These are phyloP conservation scores for Drosophila sucinea DNA, from an alignment of 1,140 invertebrate genomes.

Conservation along the genomic window DNA sequence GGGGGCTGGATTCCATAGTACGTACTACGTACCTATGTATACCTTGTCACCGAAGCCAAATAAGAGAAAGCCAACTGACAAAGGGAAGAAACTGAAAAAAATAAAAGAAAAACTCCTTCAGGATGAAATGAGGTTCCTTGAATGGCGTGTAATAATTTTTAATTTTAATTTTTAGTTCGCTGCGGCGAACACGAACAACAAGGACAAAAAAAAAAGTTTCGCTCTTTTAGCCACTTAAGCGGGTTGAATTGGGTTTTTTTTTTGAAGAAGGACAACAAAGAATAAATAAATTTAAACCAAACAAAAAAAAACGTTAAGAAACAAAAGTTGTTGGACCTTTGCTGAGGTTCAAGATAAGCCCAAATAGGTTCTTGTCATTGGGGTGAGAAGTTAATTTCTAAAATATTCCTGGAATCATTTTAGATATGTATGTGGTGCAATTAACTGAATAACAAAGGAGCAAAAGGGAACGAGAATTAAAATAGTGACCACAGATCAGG, in stretches of 20 bases:
- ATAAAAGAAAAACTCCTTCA: conserved; percentile 30
- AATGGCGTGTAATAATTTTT: conserved; percentile 74
- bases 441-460: conserved; percentile 10
- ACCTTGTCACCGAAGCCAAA: conserved; percentile 51
- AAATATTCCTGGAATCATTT: not conserved
- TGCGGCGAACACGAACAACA: conserved; percentile 30
- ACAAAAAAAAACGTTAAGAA: conserved; percentile 22
- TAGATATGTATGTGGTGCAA: conserved; percentile 10
- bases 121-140: conserved; percentile 40
- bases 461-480: not conserved
- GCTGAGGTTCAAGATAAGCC: conserved; percentile 30
- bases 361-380: conserved; percentile 16
- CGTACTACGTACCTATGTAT: conserved; percentile 24
- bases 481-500: not conserved
- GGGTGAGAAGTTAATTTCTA: conserved; percentile 16
- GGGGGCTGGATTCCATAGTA: not conserved
- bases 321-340: conserved; percentile 31
- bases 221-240: conserved; percentile 56
- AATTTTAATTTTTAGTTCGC: conserved; percentile 78
- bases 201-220: conserved; percentile 36
- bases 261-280: conserved; percentile 19
- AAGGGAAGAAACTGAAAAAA: conserved; percentile 10
- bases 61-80: conserved; percentile 7
- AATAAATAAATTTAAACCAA: conserved; percentile 46
- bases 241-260: conserved; percentile 28